Percentiles rank a stretch among this genome's conserved stretches.
phyloP scores from a whole-genome alignment of 1,140 invertebrate genomes.

The Cotesia vestalis region DNA sequence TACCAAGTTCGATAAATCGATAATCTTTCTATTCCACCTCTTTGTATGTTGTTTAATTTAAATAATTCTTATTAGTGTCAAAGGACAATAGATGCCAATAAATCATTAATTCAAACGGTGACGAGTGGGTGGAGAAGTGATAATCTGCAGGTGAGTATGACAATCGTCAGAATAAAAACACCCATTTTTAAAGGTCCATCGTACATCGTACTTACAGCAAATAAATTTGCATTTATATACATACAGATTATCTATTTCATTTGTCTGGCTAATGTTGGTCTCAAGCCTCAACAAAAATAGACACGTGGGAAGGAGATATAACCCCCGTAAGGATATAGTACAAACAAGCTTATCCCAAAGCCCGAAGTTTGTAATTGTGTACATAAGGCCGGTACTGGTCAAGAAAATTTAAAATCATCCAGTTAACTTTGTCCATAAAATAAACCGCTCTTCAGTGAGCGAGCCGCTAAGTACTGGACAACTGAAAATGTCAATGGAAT shows the following conservation, averaged over 20 bases:
- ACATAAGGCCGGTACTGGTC: conserved; percentile 42
- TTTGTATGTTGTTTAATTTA: too few relatives aligned
- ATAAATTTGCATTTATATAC: too few relatives aligned
- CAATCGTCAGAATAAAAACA: conserved; percentile 46
- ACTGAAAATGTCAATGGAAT: conserved; percentile 26
- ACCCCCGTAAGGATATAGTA: background rate
- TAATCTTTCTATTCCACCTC: too few relatives aligned
- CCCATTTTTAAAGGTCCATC: background rate
- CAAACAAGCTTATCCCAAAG: conserved; percentile 49
- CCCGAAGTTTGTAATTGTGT: conserved; percentile 57
- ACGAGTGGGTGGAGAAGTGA: conserved; percentile 53
- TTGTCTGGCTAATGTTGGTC: background rate
- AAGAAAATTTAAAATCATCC: conserved; percentile 52
- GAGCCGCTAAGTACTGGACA: background rate
- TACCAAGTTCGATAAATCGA: too few relatives aligned
- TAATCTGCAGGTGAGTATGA: conserved; percentile 60
- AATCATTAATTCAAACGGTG: conserved; percentile 24
- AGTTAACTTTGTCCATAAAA: conserved; percentile 55
- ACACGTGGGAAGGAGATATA: conserved; percentile 4
- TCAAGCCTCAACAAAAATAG: background rate
- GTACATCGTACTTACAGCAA: background rate
- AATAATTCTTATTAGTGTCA: too few relatives aligned
- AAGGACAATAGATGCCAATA: background rate
- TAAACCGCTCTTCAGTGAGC: background rate
- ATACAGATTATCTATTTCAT: background rate